phyloP scores from a whole-genome alignment of 2,797 vertebrate genomes.

The Lithobates sylvaticus region DNA sequence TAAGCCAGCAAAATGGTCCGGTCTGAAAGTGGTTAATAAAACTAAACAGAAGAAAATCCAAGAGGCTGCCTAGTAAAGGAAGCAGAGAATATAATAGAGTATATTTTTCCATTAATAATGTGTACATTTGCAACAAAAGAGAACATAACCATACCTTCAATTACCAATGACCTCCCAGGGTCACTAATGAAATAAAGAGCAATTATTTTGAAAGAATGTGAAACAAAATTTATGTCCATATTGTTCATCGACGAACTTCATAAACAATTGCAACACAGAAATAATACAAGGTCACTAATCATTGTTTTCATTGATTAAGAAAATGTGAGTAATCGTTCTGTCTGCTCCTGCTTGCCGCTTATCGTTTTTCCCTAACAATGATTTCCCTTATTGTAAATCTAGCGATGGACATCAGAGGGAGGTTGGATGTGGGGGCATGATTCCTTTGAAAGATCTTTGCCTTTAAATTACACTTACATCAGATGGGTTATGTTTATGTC shows the following conservation, averaged over 20 bases:
- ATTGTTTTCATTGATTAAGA: background rate
- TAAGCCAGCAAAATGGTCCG: no score
- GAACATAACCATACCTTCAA: slow-evolving; percentile 14
- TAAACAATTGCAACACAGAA: slow-evolving; percentile 10
- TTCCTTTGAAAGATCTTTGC: no score
- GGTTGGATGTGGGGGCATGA: no score
- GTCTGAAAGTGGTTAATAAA: background rate
- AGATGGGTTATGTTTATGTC: no score
- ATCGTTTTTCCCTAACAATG: background rate
- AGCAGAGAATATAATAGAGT: background rate
- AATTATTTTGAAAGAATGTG: background rate
- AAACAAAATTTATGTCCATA: background rate
- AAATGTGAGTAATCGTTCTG: background rate
- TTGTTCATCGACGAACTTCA: background rate
- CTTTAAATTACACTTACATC: background rate
- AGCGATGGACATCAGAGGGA: background rate
- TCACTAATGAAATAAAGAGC: slow-evolving; percentile 7
- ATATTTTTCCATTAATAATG: slow-evolving; percentile 11
- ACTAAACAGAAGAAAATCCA: background rate
- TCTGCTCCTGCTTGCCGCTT: background rate
- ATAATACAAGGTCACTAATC: slow-evolving; percentile 25
- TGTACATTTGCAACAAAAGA: slow-evolving; percentile 5
- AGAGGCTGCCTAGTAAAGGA: background rate
- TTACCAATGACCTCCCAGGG: slow-evolving; percentile 1
- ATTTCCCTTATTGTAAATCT: background rate